phyloP scores from a whole-genome alignment of 2,797 vertebrate species.

The Urophycis tenuis region DNA sequence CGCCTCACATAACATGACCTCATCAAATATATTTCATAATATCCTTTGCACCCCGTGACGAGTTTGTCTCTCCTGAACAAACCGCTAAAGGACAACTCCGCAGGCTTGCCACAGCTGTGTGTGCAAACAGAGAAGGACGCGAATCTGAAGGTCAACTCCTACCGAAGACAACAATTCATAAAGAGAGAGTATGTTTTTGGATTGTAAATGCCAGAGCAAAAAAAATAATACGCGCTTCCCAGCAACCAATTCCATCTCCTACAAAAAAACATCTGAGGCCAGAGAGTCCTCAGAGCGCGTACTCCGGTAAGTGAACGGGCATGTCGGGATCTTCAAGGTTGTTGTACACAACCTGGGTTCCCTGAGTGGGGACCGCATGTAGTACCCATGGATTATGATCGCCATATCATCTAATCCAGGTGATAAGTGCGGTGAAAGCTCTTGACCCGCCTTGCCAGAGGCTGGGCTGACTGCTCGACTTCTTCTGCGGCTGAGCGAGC shows the following conservation, averaged over 20 bases:
- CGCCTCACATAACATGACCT: background rate
- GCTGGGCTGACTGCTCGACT: too few species aligned
- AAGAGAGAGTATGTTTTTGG: background rate
- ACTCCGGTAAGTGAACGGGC: background rate
- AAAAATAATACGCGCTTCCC: background rate
- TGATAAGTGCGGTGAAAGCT: background rate
- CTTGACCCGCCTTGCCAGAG: background rate
- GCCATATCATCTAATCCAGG: background rate
- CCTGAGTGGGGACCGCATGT: background rate
- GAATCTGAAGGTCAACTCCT: background rate
- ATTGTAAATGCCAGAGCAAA: background rate
- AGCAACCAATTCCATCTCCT: background rate
- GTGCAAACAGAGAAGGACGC: background rate
- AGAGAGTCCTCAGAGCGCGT: background rate
- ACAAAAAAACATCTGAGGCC: background rate
- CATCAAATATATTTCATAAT: background rate
- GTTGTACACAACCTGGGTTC: background rate
- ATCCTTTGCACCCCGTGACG: background rate
- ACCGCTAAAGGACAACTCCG: background rate
- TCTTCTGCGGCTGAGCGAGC: background rate
- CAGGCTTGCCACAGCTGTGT: background rate
- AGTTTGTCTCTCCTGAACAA: background rate
- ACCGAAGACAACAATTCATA: background rate
- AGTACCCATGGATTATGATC: background rate
- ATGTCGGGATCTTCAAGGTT: background rate